These are phyloP conservation scores for Pygocentrus nattereri DNA, from an alignment of 2,797 vertebrate species.

Conservation along the genomic window DNA sequence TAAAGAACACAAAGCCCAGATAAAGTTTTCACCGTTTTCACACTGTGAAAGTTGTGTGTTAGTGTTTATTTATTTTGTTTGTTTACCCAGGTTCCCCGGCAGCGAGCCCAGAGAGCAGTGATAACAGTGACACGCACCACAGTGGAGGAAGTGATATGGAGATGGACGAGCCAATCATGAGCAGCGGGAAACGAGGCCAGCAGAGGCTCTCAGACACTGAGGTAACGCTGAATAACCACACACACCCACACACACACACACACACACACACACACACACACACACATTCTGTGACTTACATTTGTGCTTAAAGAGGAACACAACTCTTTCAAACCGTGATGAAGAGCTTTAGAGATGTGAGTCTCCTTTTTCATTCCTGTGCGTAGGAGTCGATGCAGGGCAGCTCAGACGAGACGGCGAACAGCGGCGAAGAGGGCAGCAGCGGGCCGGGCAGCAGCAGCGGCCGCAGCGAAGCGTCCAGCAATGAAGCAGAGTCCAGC, in stretches of 20 bases:
- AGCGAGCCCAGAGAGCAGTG: constrained; percentile 96
- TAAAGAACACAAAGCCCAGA: no score
- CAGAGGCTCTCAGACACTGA: constrained; percentile 97
- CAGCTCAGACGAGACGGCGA: constrained; percentile 97
- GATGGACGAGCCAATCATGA: constrained; percentile 97
- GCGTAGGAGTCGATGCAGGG: constrained; percentile 97
- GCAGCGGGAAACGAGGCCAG: constrained; percentile 89
- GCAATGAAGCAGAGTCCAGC: constrained; percentile 95
- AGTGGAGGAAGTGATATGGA: constrained; percentile 98
- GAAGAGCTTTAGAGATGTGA: no score
- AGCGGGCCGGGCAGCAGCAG: constrained; percentile 96
- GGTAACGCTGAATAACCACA: constrained; percentile 72
- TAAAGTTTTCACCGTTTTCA: no score
- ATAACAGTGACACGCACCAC: constrained; percentile 98
- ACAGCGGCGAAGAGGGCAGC: constrained; percentile 96
- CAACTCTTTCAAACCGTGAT: no score
- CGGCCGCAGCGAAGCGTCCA: constrained; percentile 94
- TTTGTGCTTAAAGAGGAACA: neutral
- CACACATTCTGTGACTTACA: neutral
- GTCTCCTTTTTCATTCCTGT: neutral
- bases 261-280: neutral
- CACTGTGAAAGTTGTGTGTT: neutral
- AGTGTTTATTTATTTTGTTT: constrained; percentile 6
- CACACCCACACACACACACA: neutral
- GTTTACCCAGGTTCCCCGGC: constrained; percentile 88